Evolutionary conservation across 1,140 invertebrate genomes (phyloP).

Genomic region (Fopius arisanus): DNA sequence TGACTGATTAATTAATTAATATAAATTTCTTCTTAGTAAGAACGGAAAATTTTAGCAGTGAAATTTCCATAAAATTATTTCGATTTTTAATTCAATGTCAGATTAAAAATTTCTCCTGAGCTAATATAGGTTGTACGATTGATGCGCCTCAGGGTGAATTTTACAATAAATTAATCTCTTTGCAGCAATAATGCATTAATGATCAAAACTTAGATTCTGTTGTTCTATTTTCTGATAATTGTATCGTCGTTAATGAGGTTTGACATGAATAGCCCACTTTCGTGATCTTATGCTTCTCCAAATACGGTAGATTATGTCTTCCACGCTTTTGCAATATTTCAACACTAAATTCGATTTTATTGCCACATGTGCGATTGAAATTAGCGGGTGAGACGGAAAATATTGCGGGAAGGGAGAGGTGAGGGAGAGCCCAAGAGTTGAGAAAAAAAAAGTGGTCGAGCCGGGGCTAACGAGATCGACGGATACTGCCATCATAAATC

Average conservation of each 20-base stretch:
- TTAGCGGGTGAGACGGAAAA: background rate
- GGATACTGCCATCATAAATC: slow-evolving; percentile 3
- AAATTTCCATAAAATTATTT: too few species aligned
- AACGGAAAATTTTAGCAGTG: too few species aligned
- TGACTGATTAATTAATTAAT: too few species aligned
- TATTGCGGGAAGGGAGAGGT: background rate
- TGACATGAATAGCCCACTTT: background rate
- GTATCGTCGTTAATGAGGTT: background rate
- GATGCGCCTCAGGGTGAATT: too few species aligned
- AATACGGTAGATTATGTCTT: background rate
- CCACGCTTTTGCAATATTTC: background rate
- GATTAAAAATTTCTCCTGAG: too few species aligned
- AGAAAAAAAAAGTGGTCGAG: background rate
- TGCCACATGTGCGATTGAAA: background rate
- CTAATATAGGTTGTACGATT: too few species aligned
- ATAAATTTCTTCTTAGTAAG: too few species aligned
- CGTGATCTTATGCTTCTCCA: background rate
- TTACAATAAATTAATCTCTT: too few species aligned
- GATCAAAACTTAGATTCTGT: too few species aligned
- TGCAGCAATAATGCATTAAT: too few species aligned
- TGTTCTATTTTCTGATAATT: background rate
- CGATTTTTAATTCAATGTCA: too few species aligned
- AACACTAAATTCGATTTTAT: slow-evolving; percentile 1
- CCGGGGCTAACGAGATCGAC: slow-evolving; percentile 4
- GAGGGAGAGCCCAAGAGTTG: background rate